Base-by-base conservation (phyloP, 2,113 vertebrate genomes). In the Epinephelus moara region DNA sequence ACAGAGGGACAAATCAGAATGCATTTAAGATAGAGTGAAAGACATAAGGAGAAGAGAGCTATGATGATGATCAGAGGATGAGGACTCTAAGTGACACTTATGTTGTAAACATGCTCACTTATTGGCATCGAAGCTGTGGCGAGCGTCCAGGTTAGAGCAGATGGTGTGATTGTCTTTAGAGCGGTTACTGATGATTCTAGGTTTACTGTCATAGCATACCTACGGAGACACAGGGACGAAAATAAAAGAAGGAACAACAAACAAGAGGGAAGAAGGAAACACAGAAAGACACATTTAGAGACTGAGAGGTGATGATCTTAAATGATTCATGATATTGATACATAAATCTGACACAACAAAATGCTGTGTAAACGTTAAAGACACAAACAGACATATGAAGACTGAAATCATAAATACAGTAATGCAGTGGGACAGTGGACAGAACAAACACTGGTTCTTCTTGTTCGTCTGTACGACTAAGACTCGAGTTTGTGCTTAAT, bases 201-300 rank as follows among this genome's bases (percentile, higher is more conserved):
- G 98, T 92, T 97, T 98, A 87, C 95, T 94, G 93, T 99, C 97
- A 86, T 96, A 99, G 90, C 98, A 99, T 88, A 94, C 95, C 98
- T 99, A 27, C 5, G 82, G 42, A 75, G 25, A 73, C 3, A 67
- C 17, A 70, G 12, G 49, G 27, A 69, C 2, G 42, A 33, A 59
- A 63, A 64, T 2, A 23, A 27, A 25, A 53, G 8, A 6, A n/a
- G n/a, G 3, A 23, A 77, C 4, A 42, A 45, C 23, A 4, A 15
- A n/a, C 18, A 62, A 37, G 9, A 50, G 2, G 6, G 12, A 30
- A 11, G 6, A 12, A 17, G 55, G 12, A 6, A 8, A 72, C 40
- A 61, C n/a, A 62, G 0, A 5, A 18, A 42, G 5, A 52, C 42
- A n/a, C 40, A 67, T 55, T 45, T 47, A 3, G 10, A 75, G 37